phyloP scores from a whole-genome alignment of 2,797 vertebrate genomes.

The Catamblyrhynchus diadema region DNA sequence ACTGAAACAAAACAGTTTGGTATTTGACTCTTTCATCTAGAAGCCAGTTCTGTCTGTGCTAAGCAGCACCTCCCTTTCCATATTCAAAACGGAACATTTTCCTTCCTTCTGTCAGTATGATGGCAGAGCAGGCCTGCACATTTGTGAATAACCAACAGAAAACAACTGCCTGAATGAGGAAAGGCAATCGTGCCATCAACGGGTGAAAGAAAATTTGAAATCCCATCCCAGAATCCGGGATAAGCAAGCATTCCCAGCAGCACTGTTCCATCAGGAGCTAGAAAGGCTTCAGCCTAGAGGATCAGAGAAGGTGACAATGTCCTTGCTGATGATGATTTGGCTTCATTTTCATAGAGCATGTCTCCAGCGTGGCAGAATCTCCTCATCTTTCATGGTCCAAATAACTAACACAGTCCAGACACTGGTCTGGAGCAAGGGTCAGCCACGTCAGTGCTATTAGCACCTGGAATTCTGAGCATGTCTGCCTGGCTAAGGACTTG shows the following conservation, averaged over 20 bases:
- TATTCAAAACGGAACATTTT: not conserved
- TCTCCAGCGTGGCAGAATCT: not conserved
- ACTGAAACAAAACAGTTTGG: conserved; percentile 54
- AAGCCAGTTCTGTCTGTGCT: conserved; percentile 10
- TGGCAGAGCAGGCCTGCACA: not conserved
- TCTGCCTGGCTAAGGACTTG: not conserved
- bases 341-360: not conserved
- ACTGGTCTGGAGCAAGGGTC: not conserved
- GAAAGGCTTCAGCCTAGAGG: not conserved
- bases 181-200: accelerated
- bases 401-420: not conserved
- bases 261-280: not conserved
- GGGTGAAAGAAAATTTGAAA: not conserved
- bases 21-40: conserved; percentile 54
- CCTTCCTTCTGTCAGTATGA: not conserved
- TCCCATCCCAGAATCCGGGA: not conserved
- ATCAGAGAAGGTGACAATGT: not conserved
- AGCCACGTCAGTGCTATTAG: not conserved
- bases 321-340: not conserved
- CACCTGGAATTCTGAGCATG: not conserved
- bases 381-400: not conserved
- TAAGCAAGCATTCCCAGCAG: not conserved
- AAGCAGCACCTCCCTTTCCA: conserved; percentile 19
- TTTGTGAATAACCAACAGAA: not conserved
- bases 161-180: not conserved